Base-by-base conservation (phyloP, 2,113 vertebrate species). In the Patagioenas fasciata region DNA sequence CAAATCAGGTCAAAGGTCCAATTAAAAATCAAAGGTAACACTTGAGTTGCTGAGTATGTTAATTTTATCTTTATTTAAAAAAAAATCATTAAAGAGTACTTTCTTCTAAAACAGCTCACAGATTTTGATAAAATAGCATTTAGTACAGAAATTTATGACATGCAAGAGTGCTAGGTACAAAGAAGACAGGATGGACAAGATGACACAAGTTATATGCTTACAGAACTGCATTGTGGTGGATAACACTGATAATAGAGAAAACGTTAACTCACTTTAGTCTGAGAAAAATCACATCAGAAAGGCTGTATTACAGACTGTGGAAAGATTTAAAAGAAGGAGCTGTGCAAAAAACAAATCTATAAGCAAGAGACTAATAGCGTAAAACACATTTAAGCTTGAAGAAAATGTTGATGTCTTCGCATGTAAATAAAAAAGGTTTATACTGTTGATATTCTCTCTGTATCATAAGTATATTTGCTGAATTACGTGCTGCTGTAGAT, bases 401-500 rank as follows among this genome's bases (percentile, higher is more conserved):
- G 67, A 93, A 54, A 89, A 86, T 81, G n/a, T 66, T 79, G n/a
- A 40, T 74, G 23, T 73, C 34, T 77, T 88, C 93, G 65, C n/a
- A 34, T 61, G 34, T 82, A 92, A 91, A 89, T 88, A 90, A 42
- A 80, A 78, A 70, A 83, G 14, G 17, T 47, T 93, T 92, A 58
- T 65, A 50, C 40, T 74, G 40, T 64, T 91, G 66, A 53, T 5
- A 13, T 91, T 86, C 71, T 83, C 8, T 58, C 36, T 42, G 36
- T 93, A 88, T 90, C 60, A 38, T 60, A 74, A 53, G 13, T 79
- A 44, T 82, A 92, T 94, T 85, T 94, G 28, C 38, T 80, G 91
- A 95, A 94, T 80, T 91, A 80, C 26, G 31, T 65, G 44, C 54
- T 80, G 20, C 38, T 80, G 47, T 66, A 48, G 66, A 74, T 95